A percentile compares a stretch with the other conserved stretches of the same genome.
phyloP scores from a whole-genome alignment of 2,797 vertebrate species.

The Trachops cirrhosus region DNA sequence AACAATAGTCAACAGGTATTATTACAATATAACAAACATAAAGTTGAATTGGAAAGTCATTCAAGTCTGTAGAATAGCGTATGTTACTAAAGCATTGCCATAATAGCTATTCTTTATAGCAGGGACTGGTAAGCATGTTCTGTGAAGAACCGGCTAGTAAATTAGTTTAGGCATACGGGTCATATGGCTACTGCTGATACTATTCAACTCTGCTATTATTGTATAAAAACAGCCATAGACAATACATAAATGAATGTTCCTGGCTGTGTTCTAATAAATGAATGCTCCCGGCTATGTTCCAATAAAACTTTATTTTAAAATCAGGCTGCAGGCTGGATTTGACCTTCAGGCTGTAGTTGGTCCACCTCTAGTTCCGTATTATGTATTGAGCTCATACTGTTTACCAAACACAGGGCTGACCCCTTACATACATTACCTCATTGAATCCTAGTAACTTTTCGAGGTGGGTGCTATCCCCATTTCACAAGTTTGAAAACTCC shows the following conservation, averaged over 20 bases:
- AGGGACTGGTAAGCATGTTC: neutral
- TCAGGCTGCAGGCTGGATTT: neutral
- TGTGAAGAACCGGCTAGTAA: neutral
- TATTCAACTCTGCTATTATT: neutral
- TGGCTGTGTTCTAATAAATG: neutral
- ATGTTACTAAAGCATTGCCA: neutral
- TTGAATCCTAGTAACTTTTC: neutral
- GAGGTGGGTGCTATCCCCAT: neutral
- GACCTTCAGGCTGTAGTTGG: neutral
- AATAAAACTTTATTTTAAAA: slow-evolving; percentile 64
- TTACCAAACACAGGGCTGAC: neutral
- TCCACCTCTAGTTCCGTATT: neutral
- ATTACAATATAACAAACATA: neutral
- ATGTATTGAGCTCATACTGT: neutral
- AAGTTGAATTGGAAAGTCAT: neutral
- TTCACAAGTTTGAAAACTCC: neutral
- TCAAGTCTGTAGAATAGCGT: neutral
- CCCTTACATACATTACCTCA: neutral
- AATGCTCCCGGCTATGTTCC: neutral
- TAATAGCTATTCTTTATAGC: neutral
- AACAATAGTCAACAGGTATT: neutral
- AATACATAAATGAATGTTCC: neutral
- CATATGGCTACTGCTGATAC: neutral
- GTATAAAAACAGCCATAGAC: neutral
- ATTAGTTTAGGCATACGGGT: neutral